Base-by-base conservation (phyloP, 2,113 vertebrate genomes). In the Hirundichthys speculiger region DNA sequence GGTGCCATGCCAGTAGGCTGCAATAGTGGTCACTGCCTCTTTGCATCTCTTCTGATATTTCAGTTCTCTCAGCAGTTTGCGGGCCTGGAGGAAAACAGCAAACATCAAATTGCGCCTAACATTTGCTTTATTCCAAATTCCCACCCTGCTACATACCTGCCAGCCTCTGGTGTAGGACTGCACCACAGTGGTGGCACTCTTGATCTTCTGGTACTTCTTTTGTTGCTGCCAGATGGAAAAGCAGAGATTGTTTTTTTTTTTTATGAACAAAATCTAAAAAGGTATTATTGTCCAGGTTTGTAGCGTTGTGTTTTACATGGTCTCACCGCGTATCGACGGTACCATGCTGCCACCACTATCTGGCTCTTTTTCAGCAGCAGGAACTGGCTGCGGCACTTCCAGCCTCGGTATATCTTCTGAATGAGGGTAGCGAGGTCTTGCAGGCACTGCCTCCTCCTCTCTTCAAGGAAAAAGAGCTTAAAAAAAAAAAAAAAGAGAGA, bases 91-190 rank as follows among this genome's bases (percentile, higher is more conserved):
- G 20, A 25, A 34, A 51, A 57, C 13, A 64, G 5, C 40, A 13
- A 11, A 18, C 12, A 0, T 45, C 7, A 45, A 11, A 2, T 8
- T 18, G 43, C 43, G 2, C n/a, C n/a, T 7, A 8, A 8, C 11
- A 11, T 1, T 45, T 19, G 8, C 43, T 16, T 19, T 2, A 19
- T 15, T 34, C 3, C 30, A 34, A 34, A 34, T 34, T 34, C 30
- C 30, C 30, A 9, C 6, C 3, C 11, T 34, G 30, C 30, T 40
- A 48, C 94, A 67, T 72, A 98, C 97, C 96, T 98, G 97, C 98
- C 98, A 99, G 24, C 96, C 98, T 80, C 98, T 91, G 88, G 94
- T 94, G 73, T 94, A 99, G 0, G 97, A 98, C 92, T 99, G 98
- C 24, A 99, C 88, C 58, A 95, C 75, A 10, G 96, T 77, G 74